Evolutionary conservation across 2,113 vertebrate genomes (phyloP).

Genomic region (Siphamia tubifer): DNA sequence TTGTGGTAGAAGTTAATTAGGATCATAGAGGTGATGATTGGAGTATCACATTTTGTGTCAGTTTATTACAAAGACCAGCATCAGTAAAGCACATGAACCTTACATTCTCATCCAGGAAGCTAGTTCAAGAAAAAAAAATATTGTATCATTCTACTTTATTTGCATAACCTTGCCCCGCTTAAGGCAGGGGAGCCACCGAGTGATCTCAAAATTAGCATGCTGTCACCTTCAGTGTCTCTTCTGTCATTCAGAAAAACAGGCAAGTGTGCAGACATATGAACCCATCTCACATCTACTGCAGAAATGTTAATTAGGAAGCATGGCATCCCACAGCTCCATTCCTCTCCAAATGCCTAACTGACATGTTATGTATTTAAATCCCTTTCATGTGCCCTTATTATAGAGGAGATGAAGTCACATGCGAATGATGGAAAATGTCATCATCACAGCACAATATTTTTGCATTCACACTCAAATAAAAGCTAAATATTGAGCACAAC

Average conservation of each 20-base stretch:
- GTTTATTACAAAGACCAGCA: background rate
- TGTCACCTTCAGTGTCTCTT: slow-evolving; percentile 79
- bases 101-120: slow-evolving; percentile 28
- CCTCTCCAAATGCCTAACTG: slow-evolving; percentile 68
- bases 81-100: slow-evolving; percentile 23
- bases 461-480: slow-evolving; percentile 26
- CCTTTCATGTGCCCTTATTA: slow-evolving; percentile 76
- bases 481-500: slow-evolving; percentile 20
- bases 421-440: slow-evolving; percentile 61
- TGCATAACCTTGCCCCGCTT: slow-evolving; percentile 73
- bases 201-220: slow-evolving; percentile 75
- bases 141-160: slow-evolving; percentile 66
- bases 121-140: slow-evolving; percentile 9
- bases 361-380: slow-evolving; percentile 77
- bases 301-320: slow-evolving; percentile 78
- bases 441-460: slow-evolving; percentile 33
- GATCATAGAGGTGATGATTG: slow-evolving; percentile 21
- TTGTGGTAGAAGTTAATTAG: slow-evolving; percentile 39
- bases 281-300: slow-evolving; percentile 71
- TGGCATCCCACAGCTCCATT: slow-evolving; percentile 71
- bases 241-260: slow-evolving; percentile 77
- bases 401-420: slow-evolving; percentile 63
- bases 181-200: slow-evolving; percentile 71
- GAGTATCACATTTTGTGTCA: slow-evolving; percentile 12
- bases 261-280: slow-evolving; percentile 68